phyloP scores from a whole-genome alignment of 2,113 vertebrate genomes.

The Lagopus muta region DNA sequence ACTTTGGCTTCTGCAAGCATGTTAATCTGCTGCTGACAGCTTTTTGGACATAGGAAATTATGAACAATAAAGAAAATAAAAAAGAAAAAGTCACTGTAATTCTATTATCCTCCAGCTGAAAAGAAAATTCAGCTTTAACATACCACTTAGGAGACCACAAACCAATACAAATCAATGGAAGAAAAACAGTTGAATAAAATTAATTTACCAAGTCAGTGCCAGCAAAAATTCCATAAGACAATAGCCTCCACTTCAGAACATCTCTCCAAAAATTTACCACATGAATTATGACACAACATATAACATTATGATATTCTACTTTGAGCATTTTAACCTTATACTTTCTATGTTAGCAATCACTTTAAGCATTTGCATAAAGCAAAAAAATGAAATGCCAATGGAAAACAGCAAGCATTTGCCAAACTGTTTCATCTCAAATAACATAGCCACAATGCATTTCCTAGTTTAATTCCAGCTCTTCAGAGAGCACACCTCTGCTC shows the following conservation, averaged over 20 bases:
- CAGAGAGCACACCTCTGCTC: not conserved
- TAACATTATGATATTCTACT: not conserved
- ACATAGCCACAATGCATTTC: not conserved
- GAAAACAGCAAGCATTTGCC: not conserved
- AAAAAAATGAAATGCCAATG: not conserved
- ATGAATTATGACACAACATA: not conserved
- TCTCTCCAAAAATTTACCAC: not conserved
- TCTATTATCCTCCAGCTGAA: not conserved
- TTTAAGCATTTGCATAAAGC: not conserved
- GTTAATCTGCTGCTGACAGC: not conserved
- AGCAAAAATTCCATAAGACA: not conserved
- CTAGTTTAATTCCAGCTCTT: not conserved
- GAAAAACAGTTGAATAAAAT: not conserved
- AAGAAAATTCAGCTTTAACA: not conserved
- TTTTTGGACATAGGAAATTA: not conserved
- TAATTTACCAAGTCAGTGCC: not conserved
- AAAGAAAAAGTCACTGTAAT: not conserved
- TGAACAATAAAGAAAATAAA: not conserved
- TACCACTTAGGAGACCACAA: not conserved
- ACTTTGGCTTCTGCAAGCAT: not conserved
- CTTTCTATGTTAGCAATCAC: not conserved
- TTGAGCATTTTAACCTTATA: not conserved
- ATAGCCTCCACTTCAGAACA: not conserved
- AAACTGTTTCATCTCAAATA: not conserved
- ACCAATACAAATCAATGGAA: not conserved